These are phyloP conservation scores for Sycobia sp. DNA, from an alignment of 1,140 invertebrate genomes.

Conservation along the genomic window DNA sequence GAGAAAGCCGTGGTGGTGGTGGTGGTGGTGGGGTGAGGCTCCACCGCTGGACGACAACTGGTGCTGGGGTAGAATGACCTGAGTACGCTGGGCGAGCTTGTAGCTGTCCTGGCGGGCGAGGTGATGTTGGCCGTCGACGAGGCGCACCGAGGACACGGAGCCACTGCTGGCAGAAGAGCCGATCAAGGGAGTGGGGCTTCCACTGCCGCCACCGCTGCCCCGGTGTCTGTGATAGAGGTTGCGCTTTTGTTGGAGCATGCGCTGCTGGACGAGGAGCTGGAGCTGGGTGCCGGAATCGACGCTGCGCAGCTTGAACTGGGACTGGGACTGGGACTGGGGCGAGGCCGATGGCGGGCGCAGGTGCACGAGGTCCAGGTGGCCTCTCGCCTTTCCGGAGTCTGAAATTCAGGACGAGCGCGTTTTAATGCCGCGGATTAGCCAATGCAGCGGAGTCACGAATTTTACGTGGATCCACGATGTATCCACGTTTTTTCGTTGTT, in stretches of 20 bases:
- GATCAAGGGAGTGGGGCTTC: constrained; percentile 51
- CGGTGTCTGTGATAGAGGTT: constrained; percentile 67
- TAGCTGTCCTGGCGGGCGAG: constrained; percentile 17
- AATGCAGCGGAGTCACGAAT: no score
- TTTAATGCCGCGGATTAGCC: not conserved
- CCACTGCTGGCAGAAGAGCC: constrained; percentile 23
- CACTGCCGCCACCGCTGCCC: constrained; percentile 49
- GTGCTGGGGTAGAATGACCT: not conserved
- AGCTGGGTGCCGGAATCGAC: constrained; percentile 54
- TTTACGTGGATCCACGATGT: no score
- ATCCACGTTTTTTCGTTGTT: no score
- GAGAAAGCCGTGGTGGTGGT: constrained; percentile 1
- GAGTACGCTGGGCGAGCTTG: constrained; percentile 27
- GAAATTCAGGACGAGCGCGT: not conserved
- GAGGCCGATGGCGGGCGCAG: constrained; percentile 45
- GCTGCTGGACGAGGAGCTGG: constrained; percentile 66
- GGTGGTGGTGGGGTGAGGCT: not conserved
- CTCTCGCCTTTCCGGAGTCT: constrained; percentile 51
- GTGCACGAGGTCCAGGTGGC: constrained; percentile 53
- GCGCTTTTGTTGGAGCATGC: constrained; percentile 67
- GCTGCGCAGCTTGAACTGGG: constrained; percentile 50
- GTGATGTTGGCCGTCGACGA: not conserved
- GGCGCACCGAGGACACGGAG: not conserved
- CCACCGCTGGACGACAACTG: no score
- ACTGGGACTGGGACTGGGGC: constrained; percentile 46